Evolutionary conservation across 2,113 vertebrate species (phyloP).

Genomic region (Kryptolebias marmoratus): DNA sequence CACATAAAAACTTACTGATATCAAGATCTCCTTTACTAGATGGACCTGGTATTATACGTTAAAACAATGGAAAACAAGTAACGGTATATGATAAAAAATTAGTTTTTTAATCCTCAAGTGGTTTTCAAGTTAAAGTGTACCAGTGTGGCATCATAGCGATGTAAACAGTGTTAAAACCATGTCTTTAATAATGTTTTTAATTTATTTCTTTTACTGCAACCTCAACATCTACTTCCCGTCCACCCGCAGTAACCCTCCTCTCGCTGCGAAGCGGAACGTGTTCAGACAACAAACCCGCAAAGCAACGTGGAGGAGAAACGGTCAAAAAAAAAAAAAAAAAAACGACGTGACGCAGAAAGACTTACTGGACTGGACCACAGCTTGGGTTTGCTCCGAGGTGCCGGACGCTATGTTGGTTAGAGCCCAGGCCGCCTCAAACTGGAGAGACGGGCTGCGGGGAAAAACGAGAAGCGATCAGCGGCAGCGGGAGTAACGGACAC

Average conservation of each 20-base stretch:
- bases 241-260: not conserved
- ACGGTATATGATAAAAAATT: no score
- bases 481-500: not conserved
- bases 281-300: not conserved
- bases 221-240: no score
- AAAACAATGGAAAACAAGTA: no score
- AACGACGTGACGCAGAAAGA: conserved; percentile 33
- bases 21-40: no score
- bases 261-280: not conserved
- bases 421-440: conserved; percentile 99
- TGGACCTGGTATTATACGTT: no score
- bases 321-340: not conserved
- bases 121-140: no score
- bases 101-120: no score
- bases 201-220: no score
- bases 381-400: conserved; percentile 98
- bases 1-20: no score
- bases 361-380: conserved; percentile 98
- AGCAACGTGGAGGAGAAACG: not conserved
- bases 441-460: conserved; percentile 91
- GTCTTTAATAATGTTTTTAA: no score
- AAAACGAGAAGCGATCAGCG: not conserved
- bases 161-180: no score
- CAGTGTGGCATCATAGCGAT: no score
- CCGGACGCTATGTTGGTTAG: conserved; percentile 98